Base-by-base conservation (phyloP, 2,113 vertebrate genomes). In the Sylvia atricapilla region DNA sequence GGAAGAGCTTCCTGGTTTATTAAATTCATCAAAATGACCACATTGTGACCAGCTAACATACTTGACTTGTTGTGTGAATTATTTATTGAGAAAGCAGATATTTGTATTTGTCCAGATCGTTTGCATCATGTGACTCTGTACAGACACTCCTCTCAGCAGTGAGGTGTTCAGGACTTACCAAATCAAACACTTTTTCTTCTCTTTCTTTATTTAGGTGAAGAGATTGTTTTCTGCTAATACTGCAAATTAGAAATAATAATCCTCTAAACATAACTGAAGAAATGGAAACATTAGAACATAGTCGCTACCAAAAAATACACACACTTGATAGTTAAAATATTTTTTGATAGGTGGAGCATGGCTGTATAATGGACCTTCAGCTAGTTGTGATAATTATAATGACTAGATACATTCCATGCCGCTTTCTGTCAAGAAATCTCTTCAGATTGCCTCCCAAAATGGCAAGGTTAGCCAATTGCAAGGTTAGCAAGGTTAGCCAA, bases 311-410 rank as follows among this genome's bases (percentile, higher is more conserved):
- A 50, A 78, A 62, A 13, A 1, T 39, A 41, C 10, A 63, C 8
- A 74, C 30, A 24, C 18, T 83, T 67, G 75, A 43, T 33, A 72
- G 31, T 74, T 72, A 69, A 94, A 83, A 90, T 88, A 74, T 10
- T 8, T 69, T 87, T 87, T 96, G 85, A 76, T 82, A 95, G 39
- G 31, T 90, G 23, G 63, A 87, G 41, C 28, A 79, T 75, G 79
- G 49, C 67, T 79, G 44, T 30, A 56, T 56, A 87, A 91, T 66
- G 31, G 49, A 83, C 53, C 31, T 79, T 87, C 58, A 79, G 50
- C 49, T 82, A 82, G 52, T 84, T 92, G 74, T 41, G 72, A 81
- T 86, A 78, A 87, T 89, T 89, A 70, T 55, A 94, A 77, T 84
- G 70, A 89, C 21, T 49, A 87, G 62, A 58, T 79, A 76, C 43